A percentile compares a stretch with the other conserved stretches of the same genome.
These are phyloP conservation scores for Psilopsiagon aymara DNA, from an alignment of 2,113 vertebrate genomes.

Conservation along the genomic window DNA sequence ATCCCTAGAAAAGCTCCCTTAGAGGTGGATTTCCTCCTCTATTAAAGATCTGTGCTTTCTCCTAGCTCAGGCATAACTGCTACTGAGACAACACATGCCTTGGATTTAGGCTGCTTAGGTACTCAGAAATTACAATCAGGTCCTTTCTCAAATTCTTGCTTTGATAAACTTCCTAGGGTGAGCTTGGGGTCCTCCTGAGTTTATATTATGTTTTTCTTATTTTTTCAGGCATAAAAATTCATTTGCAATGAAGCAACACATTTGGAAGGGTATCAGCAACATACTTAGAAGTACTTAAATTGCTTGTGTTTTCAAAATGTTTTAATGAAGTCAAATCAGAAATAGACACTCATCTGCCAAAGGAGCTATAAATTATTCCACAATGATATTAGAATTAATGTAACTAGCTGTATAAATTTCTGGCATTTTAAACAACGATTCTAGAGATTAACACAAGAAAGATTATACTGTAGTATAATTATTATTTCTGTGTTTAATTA, in stretches of 20 bases:
- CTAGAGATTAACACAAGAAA: constrained; percentile 9
- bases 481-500: constrained; percentile 8
- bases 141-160: neutral
- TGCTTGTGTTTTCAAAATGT: neutral
- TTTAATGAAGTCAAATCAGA: constrained; percentile 49
- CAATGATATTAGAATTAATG: constrained; percentile 25
- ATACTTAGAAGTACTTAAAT: constrained; percentile 18
- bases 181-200: neutral
- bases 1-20: neutral
- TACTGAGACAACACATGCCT: neutral
- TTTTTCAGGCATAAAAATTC: neutral
- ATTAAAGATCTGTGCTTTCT: neutral
- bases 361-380: constrained; percentile 47
- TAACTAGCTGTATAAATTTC: constrained; percentile 17
- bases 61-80: neutral
- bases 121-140: neutral
- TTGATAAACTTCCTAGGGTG: neutral
- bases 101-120: neutral
- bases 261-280: constrained; percentile 26
- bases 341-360: constrained; percentile 39
- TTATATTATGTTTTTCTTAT: neutral
- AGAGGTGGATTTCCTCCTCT: neutral
- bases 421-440: constrained; percentile 37
- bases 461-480: constrained; percentile 19
- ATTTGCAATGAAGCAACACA: neutral